Evolutionary conservation across 2,797 vertebrate species (phyloP).

Genomic region (Potorous gilbertii): DNA sequence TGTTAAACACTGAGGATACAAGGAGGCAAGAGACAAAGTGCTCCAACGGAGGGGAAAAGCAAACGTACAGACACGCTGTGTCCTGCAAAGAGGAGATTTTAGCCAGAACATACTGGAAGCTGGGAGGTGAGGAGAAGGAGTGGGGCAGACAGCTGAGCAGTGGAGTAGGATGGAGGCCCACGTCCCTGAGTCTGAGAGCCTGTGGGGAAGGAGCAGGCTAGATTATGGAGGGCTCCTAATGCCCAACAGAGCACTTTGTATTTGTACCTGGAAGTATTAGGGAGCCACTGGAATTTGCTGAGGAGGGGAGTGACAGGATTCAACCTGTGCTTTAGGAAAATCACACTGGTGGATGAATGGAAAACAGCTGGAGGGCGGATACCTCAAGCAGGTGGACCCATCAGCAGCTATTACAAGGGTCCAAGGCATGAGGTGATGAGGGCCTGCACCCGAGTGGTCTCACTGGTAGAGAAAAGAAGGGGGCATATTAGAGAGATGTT

Average conservation of each 20-base stretch:
- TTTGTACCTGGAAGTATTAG: neutral
- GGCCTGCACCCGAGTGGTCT: neutral
- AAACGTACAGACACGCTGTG: neutral
- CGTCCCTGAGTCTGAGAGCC: neutral
- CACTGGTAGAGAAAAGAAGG: neutral
- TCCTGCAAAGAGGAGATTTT: neutral
- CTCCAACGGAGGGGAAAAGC: neutral
- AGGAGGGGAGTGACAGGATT: neutral
- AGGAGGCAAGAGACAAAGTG: neutral
- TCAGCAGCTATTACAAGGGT: neutral
- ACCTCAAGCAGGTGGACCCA: neutral
- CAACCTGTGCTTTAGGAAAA: neutral
- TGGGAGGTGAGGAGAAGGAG: neutral
- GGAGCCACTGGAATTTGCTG: neutral
- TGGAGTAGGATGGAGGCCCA: neutral
- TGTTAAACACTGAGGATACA: neutral
- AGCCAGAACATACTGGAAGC: neutral
- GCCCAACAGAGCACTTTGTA: neutral
- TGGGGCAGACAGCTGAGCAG: neutral
- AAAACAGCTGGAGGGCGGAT: neutral
- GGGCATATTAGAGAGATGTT: neutral
- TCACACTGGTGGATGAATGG: neutral
- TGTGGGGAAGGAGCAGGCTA: neutral
- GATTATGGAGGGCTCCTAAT: neutral
- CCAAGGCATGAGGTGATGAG: neutral